Conservation (phyloP, 2,113 vertebrate genomes). For the Vidua chalybeata region DNA sequence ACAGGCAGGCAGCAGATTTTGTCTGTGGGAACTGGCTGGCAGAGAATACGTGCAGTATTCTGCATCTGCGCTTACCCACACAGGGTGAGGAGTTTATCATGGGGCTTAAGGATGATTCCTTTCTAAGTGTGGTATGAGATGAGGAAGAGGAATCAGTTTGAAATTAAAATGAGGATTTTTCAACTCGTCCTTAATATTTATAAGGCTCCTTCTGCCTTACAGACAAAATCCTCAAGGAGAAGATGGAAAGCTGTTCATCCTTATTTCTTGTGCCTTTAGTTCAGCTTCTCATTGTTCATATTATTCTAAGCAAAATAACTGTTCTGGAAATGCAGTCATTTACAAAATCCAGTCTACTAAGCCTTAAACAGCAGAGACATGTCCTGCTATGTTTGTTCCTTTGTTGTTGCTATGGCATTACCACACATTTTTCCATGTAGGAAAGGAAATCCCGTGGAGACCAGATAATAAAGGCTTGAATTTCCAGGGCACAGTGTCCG, state of each 20-base stretch:
- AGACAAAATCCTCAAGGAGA: conserved; percentile 10
- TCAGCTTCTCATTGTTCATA: conserved; percentile 35
- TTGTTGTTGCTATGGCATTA: conserved; percentile 63
- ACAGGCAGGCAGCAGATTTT: background rate
- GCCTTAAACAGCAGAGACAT: conserved; percentile 22
- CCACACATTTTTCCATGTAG: conserved; percentile 79
- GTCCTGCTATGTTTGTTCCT: conserved; percentile 29
- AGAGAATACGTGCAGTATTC: background rate
- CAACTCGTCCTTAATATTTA: conserved; percentile 3
- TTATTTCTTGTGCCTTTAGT: conserved; percentile 28
- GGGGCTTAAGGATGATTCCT: background rate
- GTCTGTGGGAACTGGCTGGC: conserved; percentile 13
- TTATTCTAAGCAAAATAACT: conserved; percentile 34
- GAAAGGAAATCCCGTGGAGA: conserved; percentile 75
- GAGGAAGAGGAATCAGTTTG: background rate
- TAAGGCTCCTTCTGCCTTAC: conserved; percentile 17
- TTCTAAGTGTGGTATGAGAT: background rate
- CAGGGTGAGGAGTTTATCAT: background rate
- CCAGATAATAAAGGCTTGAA: conserved; percentile 77
- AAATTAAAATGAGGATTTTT: conserved; percentile 55
- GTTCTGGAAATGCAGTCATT: conserved; percentile 41
- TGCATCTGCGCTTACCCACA: background rate
- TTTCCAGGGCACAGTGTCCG: conserved; percentile 48
- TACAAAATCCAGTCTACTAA: conserved; percentile 12
- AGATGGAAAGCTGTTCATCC: conserved; percentile 12